These are phyloP conservation scores for Corynorhinus townsendii DNA, from an alignment of 2,113 vertebrate species.

Conservation along the genomic window DNA sequence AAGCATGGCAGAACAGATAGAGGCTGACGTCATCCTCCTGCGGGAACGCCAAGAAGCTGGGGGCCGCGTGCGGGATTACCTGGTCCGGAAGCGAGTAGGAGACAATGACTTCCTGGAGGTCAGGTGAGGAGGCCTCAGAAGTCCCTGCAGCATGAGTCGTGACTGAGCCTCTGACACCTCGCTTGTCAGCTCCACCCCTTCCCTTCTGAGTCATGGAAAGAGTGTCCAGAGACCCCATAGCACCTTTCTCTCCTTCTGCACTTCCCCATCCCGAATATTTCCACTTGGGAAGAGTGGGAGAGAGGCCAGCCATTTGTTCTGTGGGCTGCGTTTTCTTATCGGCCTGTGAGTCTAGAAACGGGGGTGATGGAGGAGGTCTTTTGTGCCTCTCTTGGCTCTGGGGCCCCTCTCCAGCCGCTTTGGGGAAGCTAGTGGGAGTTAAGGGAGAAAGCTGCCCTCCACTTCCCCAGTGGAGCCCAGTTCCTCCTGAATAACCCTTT, in stretches of 20 bases:
- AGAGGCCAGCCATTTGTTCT: neutral
- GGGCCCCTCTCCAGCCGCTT: neutral
- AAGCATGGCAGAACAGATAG: constrained; percentile 95
- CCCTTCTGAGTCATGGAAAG: neutral
- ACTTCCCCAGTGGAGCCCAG: too few species aligned
- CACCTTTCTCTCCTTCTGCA: neutral
- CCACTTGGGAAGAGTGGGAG: neutral
- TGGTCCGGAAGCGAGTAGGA: constrained; percentile 94
- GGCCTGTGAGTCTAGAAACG: neutral
- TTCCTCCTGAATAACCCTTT: neutral
- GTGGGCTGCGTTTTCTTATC: neutral
- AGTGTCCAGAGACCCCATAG: too few species aligned
- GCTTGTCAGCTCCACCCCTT: fast-evolving
- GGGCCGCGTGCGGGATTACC: constrained; percentile 93
- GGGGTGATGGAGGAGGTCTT: neutral
- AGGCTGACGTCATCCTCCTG: constrained; percentile 92
- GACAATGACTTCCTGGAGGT: constrained; percentile 99
- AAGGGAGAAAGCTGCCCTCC: neutral
- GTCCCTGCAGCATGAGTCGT: too few species aligned
- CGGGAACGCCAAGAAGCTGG: constrained; percentile 91
- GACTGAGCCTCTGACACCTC: neutral
- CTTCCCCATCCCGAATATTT: neutral
- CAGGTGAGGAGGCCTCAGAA: constrained; percentile 84
- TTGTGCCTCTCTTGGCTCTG: neutral
- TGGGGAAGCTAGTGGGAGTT: neutral